Evolutionary conservation across 2,888 invertebrate species (phyloP).

Genomic region (Poecilobothrus nobilitatus): DNA sequence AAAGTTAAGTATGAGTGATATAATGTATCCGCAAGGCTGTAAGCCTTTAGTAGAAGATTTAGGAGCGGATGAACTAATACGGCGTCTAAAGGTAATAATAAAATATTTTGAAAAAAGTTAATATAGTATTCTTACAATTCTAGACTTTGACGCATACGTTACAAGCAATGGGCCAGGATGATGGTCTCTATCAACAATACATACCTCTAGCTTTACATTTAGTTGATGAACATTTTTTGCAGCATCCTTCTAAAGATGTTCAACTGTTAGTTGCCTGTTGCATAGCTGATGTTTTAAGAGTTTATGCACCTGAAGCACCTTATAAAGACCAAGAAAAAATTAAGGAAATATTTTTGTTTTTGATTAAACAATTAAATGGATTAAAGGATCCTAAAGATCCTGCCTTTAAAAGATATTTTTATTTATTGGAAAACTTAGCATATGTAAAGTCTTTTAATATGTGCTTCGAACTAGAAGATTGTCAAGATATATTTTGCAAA

Average conservation of each 20-base stretch:
- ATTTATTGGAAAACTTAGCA: constrained; percentile 90
- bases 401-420: constrained; percentile 95
- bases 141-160: constrained; percentile 85
- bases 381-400: constrained; percentile 94
- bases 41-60: constrained; percentile 90
- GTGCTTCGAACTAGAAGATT: constrained; percentile 96
- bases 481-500: constrained; percentile 91
- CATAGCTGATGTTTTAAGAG: constrained; percentile 90
- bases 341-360: constrained; percentile 82
- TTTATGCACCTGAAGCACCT: constrained; percentile 96
- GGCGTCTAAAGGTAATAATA: constrained; percentile 80
- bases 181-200: constrained; percentile 85
- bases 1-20: constrained; percentile 59
- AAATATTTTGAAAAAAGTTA: neutral
- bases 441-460: constrained; percentile 98
- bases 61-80: constrained; percentile 90
- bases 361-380: constrained; percentile 87
- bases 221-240: constrained; percentile 86
- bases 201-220: constrained; percentile 86
- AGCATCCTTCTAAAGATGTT: constrained; percentile 84
- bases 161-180: constrained; percentile 95
- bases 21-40: constrained; percentile 90
- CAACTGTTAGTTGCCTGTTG: constrained; percentile 93
- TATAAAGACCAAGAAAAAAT: constrained; percentile 94
- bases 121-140: constrained; percentile 18